A percentile compares a stretch with the other conserved stretches of the same genome.
Evolutionary conservation across 2,797 vertebrate species (phyloP).

Genomic region (Steatocranus sp.): DNA sequence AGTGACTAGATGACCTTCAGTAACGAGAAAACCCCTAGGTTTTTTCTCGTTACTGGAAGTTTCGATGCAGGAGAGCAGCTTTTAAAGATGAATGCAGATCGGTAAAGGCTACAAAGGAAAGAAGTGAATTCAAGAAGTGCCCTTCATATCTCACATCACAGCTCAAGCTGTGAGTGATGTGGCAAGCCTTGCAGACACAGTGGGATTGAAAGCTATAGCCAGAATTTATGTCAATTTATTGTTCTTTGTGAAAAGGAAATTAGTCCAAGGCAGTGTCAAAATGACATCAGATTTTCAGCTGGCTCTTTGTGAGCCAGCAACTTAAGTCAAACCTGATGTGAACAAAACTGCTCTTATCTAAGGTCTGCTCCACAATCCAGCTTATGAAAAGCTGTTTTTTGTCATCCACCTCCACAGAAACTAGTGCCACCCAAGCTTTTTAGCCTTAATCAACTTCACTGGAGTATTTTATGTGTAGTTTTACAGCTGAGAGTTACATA

Average conservation of each 20-base stretch:
- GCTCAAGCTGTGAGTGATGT: constrained; percentile 37
- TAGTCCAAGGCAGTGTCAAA: constrained; percentile 28
- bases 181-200: constrained; percentile 11
- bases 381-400: neutral
- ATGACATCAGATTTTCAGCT: constrained; percentile 16
- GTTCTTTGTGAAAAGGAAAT: constrained; percentile 33
- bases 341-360: constrained; percentile 6
- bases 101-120: neutral
- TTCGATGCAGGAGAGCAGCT: neutral
- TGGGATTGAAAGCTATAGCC: neutral
- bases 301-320: constrained; percentile 18
- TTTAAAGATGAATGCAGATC: neutral
- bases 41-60: neutral
- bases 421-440: neutral
- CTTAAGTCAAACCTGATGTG: constrained; percentile 56
- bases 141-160: constrained; percentile 19
- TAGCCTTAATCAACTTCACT: neutral
- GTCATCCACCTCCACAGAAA: neutral
- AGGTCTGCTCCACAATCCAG: constrained; percentile 2
- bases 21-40: neutral
- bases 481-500: neutral
- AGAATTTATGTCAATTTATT: constrained; percentile 32
- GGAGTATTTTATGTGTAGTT: neutral
- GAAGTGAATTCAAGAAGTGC: constrained; percentile 12
- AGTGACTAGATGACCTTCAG: neutral